phyloP scores from a whole-genome alignment of 2,888 invertebrate species.

The Teleogryllus oceanicus region DNA sequence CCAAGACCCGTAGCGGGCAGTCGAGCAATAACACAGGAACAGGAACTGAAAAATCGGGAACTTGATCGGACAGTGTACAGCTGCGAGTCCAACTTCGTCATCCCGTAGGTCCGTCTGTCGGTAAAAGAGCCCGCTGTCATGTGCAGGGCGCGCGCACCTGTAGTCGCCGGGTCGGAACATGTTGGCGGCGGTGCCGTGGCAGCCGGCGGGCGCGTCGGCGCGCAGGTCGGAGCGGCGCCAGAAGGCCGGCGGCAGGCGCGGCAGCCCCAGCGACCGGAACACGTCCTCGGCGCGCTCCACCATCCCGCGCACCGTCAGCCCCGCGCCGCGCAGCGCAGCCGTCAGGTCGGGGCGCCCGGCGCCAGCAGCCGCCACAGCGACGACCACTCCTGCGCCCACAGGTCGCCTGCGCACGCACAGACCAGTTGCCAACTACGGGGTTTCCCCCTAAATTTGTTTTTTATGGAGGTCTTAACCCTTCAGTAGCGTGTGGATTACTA shows the following conservation, averaged over 20 bases:
- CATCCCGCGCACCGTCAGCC: conserved; percentile 54
- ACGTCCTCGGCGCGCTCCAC: conserved; percentile 63
- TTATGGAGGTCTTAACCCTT: too few species aligned
- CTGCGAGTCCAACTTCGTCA: too few species aligned
- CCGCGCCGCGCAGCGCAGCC: conserved; percentile 48
- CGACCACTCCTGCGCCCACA: conserved; percentile 49
- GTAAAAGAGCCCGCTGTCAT: too few species aligned
- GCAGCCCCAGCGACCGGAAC: conserved; percentile 62
- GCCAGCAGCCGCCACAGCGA: conserved; percentile 43
- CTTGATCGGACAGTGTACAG: too few species aligned
- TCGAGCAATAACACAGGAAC: too few species aligned
- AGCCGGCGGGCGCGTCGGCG: conserved; percentile 43
- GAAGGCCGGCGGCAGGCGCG: conserved; percentile 59
- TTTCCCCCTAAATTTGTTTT: too few species aligned
- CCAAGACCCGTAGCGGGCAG: too few species aligned
- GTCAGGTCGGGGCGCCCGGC: conserved; percentile 47
- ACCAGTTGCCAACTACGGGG: too few species aligned
- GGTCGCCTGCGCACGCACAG: conserved; percentile 43
- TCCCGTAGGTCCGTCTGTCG: too few species aligned
- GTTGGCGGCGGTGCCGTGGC: conserved; percentile 71
- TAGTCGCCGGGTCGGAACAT: conserved; percentile 64
- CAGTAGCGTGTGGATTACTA: too few species aligned
- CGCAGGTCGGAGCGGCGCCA: conserved; percentile 54
- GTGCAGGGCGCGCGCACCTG: conserved; percentile 50
- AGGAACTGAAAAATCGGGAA: too few species aligned